Base-by-base conservation (phyloP, 2,888 invertebrate genomes). In the Xylota sylvarum region DNA sequence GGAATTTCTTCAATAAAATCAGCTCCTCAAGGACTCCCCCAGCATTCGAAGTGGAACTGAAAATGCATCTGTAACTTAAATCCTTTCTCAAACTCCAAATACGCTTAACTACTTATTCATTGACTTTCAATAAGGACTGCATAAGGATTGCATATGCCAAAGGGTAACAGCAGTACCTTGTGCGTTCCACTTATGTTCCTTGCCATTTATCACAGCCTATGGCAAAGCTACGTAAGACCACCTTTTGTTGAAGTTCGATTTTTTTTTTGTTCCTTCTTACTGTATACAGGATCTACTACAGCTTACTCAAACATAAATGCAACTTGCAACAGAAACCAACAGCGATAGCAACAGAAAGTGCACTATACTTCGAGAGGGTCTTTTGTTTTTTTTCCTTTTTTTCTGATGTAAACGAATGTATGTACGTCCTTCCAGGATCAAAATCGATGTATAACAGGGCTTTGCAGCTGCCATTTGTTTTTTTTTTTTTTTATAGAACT, bases 391-490 rank as follows among this genome's bases (percentile, higher is more conserved):
- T n/a, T 23, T 32, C 19, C 12, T 3, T 14, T 64, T 17, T 37
- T 9, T 14, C 62, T 19, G 23, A 35, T 17, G n/a, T 27, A 27
- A 5, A 10, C 23, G 37, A 9, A 19, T 55, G 12, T 5, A 23
- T 2, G 52, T 35, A 12, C 1, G 30, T 50, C 50, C 50, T 74
- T 74, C 27, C 52, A 67, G 80, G 67, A 74, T 74, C 67, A 67
- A 56, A 77, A 60, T 77, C 82, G 69, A 82, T 82, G 82, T 64
- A 64, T 37, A 14, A 14, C 17, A 69, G 40, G 37, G 17, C 58
- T 65, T 62, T 70, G 80, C 84, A 85, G 84, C 84, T 85, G 84
- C 69, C 70, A 46, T 70, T 79, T 64, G 58, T 74, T 73, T 74
- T 55, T 64, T 40, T 70, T 79, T 64, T 50, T 74, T 73, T 74